Percentiles rank a stretch among this genome's conserved stretches.
phyloP scores from a whole-genome alignment of 2,888 invertebrate species.

The Eutolmus rufibarbis region DNA sequence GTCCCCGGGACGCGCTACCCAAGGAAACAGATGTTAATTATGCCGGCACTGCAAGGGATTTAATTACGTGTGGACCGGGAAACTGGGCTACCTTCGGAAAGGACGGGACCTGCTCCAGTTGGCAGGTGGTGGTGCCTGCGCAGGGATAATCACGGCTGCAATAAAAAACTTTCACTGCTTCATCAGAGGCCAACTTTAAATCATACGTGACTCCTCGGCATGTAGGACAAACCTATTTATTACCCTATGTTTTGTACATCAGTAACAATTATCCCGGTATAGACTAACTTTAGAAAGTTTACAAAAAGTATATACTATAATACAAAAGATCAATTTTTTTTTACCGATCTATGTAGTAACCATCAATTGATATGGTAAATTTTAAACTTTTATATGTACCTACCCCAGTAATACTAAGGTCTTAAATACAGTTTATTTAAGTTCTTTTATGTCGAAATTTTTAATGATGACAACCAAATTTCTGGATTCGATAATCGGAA shows the following conservation, averaged over 20 bases:
- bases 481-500: too few species aligned
- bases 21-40: constrained; percentile 25
- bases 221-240: background rate
- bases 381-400: too few species aligned
- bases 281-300: background rate
- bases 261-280: background rate
- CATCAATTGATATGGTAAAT: too few species aligned
- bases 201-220: background rate
- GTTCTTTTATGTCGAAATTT: too few species aligned
- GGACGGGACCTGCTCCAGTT: background rate
- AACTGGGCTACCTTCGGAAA: background rate
- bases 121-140: background rate
- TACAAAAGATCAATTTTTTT: too few species aligned
- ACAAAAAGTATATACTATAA: too few species aligned
- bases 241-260: background rate
- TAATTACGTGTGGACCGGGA: constrained; percentile 12
- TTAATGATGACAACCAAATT: too few species aligned
- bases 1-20: background rate
- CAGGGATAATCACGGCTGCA: background rate
- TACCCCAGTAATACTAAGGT: too few species aligned
- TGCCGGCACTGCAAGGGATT: background rate
- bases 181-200: background rate
- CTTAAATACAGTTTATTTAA: too few species aligned
- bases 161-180: background rate
- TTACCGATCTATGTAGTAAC: too few species aligned